phyloP scores from a whole-genome alignment of 2,113 vertebrate species.

The Odontesthes bonariensis region DNA sequence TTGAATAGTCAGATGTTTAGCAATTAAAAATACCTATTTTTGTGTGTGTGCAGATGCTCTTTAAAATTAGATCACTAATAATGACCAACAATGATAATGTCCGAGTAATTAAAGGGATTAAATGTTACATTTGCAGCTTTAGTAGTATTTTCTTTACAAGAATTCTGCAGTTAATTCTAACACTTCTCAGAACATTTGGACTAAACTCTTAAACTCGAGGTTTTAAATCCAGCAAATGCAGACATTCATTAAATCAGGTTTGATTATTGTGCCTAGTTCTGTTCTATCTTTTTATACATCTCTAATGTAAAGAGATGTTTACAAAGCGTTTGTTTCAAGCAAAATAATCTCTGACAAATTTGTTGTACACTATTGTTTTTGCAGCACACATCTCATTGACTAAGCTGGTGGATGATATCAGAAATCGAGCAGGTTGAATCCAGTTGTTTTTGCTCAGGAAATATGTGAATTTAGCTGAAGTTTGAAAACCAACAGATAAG shows the following conservation, averaged over 20 bases:
- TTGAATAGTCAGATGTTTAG: constrained; percentile 18
- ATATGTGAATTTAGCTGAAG: too few relatives aligned
- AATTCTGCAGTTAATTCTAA: too few relatives aligned
- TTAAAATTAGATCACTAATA: constrained; percentile 9
- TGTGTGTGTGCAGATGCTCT: not conserved
- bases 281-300: not conserved
- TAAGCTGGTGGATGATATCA: too few relatives aligned
- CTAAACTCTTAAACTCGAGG: not conserved
- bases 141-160: not conserved
- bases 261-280: not conserved
- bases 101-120: constrained; percentile 1
- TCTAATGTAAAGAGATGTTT: too few relatives aligned
- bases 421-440: too few relatives aligned
- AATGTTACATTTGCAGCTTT: constrained; percentile 12
- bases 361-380: too few relatives aligned
- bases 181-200: not conserved
- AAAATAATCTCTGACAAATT: too few relatives aligned
- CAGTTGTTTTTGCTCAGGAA: too few relatives aligned
- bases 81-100: not conserved
- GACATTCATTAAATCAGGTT: not conserved
- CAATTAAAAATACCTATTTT: not conserved
- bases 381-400: too few relatives aligned
- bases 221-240: not conserved
- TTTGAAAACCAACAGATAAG: too few relatives aligned
- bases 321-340: too few relatives aligned